A percentile compares a stretch with the other conserved stretches of the same genome.
Conservation (phyloP, 2,888 invertebrate species). For the Drosophila prolongata region DNA sequence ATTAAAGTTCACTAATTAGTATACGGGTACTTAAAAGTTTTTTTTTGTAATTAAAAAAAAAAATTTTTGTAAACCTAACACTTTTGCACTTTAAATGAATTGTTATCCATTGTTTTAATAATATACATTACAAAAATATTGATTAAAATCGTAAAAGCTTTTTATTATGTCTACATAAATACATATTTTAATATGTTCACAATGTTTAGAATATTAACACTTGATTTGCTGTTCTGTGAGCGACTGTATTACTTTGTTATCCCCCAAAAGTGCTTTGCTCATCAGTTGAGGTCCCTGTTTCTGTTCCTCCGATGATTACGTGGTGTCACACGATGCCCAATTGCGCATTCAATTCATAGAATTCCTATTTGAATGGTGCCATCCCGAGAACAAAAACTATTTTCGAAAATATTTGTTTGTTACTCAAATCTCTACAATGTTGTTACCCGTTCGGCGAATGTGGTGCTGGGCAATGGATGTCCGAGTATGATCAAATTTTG, state of each 20-base stretch:
- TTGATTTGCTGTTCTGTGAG: background rate
- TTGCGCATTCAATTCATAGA: slow-evolving; percentile 32
- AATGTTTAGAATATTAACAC: too few relatives aligned
- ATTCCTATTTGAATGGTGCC: slow-evolving; percentile 6
- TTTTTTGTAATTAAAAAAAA: background rate
- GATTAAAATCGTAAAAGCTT: too few relatives aligned
- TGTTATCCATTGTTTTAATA: too few relatives aligned
- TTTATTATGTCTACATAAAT: too few relatives aligned
- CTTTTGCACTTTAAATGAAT: too few relatives aligned
- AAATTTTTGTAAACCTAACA: too few relatives aligned
- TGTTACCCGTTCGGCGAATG: slow-evolving; percentile 6
- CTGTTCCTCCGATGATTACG: background rate
- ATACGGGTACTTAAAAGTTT: too few relatives aligned
- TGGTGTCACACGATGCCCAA: slow-evolving; percentile 36
- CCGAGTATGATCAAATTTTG: slow-evolving; percentile 50
- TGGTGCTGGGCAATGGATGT: slow-evolving; percentile 39
- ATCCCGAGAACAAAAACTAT: slow-evolving; percentile 54
- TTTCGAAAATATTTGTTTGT: slow-evolving; percentile 43
- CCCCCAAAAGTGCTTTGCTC: slow-evolving; percentile 5
- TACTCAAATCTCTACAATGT: slow-evolving; percentile 26
- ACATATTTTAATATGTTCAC: too few relatives aligned
- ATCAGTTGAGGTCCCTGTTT: slow-evolving; percentile 4
- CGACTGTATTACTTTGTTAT: background rate
- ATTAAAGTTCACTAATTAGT: too few relatives aligned
- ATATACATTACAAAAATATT: too few relatives aligned